Conservation (phyloP, 2,113 vertebrate species). For the human (Homo sapiens) region GRCh38 chr9:86805501-86806000, state of each 20-base stretch:
- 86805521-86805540: background rate
- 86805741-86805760: background rate
- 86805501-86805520: background rate
- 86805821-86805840: accelerated
- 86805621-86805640: background rate
- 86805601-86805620: background rate
- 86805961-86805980: background rate
- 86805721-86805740: background rate
- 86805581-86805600: background rate
- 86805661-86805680: background rate
- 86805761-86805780: background rate
- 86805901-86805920: background rate
- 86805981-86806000: background rate
- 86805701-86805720: background rate
- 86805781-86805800: background rate
- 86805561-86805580: no score
- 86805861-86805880: background rate
- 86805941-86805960: background rate
- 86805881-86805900: background rate
- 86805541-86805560: background rate
- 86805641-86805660: background rate
- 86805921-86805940: background rate
- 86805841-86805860: background rate
- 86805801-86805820: background rate
- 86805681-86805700: background rate